Conservation (phyloP, 2,888 invertebrate genomes). For the Ormyrus labotus region DNA sequence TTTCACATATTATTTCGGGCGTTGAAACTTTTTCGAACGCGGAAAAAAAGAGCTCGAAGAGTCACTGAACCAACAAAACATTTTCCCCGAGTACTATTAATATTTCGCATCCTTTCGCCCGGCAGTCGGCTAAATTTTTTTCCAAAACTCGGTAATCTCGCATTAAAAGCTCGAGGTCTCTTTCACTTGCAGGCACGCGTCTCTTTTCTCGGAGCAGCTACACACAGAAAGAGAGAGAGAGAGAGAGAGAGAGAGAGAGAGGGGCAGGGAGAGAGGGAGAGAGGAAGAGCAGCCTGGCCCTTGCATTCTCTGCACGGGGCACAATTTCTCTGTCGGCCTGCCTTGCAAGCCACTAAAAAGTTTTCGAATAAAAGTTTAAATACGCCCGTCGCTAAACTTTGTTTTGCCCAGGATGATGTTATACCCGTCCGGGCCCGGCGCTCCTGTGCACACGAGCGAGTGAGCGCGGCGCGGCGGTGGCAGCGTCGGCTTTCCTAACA, state of each 20-base stretch:
- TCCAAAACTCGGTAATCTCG: slow-evolving; percentile 27
- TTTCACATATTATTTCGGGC: no score
- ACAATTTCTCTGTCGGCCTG: slow-evolving; percentile 35
- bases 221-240: slow-evolving; percentile 23
- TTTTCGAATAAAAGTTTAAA: slow-evolving; percentile 75
- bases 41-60: not conserved
- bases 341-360: slow-evolving; percentile 68
- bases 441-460: slow-evolving; percentile 36
- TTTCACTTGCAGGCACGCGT: slow-evolving; percentile 58
- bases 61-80: not conserved
- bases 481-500: slow-evolving; percentile 60
- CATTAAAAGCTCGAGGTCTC: slow-evolving; percentile 39
- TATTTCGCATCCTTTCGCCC: slow-evolving; percentile 3
- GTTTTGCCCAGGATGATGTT: slow-evolving; percentile 62
- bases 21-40: not conserved
- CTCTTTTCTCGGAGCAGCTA: slow-evolving; percentile 31
- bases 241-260: slow-evolving; percentile 19
- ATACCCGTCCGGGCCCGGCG: slow-evolving; percentile 32
- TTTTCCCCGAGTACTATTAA: slow-evolving; percentile 22
- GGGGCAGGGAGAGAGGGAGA: slow-evolving; percentile 15
- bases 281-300: slow-evolving; percentile 35
- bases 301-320: slow-evolving; percentile 31
- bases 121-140: slow-evolving; percentile 16
- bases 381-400: slow-evolving; percentile 70
- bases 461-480: slow-evolving; percentile 46